Evolutionary conservation across 2,113 vertebrate species (phyloP), one percentile per base, ranked within the genome.

Genomic region (Oreocharis arfaki): DNA sequence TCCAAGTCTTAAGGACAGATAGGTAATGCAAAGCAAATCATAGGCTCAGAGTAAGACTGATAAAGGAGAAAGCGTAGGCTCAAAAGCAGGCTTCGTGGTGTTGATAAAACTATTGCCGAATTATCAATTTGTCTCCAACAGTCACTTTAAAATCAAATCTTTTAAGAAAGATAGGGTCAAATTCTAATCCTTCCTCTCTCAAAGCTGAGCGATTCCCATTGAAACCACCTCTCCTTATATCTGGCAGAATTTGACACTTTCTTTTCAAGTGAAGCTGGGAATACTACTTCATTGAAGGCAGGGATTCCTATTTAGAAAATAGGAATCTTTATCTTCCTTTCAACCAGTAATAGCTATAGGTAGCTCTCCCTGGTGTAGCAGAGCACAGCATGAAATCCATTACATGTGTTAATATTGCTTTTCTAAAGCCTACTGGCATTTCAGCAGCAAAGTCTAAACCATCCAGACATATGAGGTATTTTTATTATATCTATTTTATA

Each of bases 381-480:
- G 91, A 95, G 75, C 87, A 92, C 60, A 92, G 41, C 87, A 74
- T 50, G 47, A 87, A 95, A 97, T 96, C 86, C 80, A 95, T 91
- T 95, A 63, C 23, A 6, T 68, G 52, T 73, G 87, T 94, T 91
- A 96, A 95, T 96, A 85, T 49, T 94, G 70, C 53, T 88, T 87
- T 27, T 78, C 90, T 86, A 52, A 96, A 95, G 94, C 64, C 74
- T 96, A 75, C 44, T 71, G 74, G 27, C 11, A 86, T 92, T 91
- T 95, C 75, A 92, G 47, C 50, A 93, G 60, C 27, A 39, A 56
- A 90, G 18, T 63, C 61, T 96, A 97, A 97, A 91, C 89, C 73
- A 95, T 94, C 39, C 50, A 90, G 68, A 71, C 49, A 86, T 52
- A 68, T n/a, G 32, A 96, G 57, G 74, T 73, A 93, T 87, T 96